Percentiles rank a stretch among this genome's conserved stretches.
These are phyloP conservation scores for Dasyurus viverrinus DNA, from an alignment of 2,113 vertebrate genomes.

Conservation along the genomic window DNA sequence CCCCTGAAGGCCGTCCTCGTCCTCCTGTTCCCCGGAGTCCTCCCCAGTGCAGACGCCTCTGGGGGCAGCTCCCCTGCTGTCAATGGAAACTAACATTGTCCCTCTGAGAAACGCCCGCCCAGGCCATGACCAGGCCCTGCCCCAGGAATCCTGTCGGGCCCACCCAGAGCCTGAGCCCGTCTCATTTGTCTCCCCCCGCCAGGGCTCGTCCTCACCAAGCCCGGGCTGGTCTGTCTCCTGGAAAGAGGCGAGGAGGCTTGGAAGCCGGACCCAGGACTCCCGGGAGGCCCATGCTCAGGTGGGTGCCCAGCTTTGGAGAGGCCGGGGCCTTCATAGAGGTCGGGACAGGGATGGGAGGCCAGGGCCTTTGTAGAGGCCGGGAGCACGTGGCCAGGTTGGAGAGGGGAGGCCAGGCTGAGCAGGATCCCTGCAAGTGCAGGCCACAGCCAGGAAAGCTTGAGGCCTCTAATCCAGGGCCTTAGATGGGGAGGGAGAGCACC, in stretches of 20 bases:
- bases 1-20: background rate
- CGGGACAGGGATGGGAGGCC: background rate
- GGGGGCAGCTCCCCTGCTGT: background rate
- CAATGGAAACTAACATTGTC: too few species aligned
- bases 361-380: too few species aligned
- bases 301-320: background rate
- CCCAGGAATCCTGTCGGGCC: too few species aligned
- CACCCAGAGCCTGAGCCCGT: background rate
- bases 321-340: too few species aligned
- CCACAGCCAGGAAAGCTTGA: too few species aligned
- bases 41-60: background rate
- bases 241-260: background rate
- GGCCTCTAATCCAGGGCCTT: background rate
- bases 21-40: too few species aligned
- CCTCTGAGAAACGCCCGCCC: too few species aligned
- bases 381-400: background rate
- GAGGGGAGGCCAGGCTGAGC: background rate
- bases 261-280: background rate
- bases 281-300: background rate
- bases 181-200: background rate
- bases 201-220: background rate
- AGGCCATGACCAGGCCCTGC: too few species aligned
- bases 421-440: background rate
- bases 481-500: background rate
- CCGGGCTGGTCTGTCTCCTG: background rate